Conservation (phyloP, 92 coral and sea anemone genomes). For the Epizoanthus illoricatus region DNA sequence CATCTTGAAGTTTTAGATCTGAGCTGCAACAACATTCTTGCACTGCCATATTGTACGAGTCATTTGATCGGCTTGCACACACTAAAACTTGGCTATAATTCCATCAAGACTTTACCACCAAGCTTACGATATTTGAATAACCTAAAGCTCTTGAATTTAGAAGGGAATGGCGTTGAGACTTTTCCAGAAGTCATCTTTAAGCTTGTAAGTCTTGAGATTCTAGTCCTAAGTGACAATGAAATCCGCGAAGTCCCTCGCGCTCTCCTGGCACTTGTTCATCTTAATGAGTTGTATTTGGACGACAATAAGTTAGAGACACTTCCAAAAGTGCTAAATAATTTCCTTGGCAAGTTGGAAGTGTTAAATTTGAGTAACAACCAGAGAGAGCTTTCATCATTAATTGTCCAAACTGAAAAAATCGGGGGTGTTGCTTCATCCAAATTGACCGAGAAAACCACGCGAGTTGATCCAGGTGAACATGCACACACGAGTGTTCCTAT, state of each 20-base stretch:
- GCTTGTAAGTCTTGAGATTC: slow-evolving; percentile 59
- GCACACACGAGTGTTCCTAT: background rate
- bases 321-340: slow-evolving; percentile 48
- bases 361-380: slow-evolving; percentile 66
- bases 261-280: slow-evolving; percentile 43
- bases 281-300: slow-evolving; percentile 63
- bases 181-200: slow-evolving; percentile 64
- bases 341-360: slow-evolving; percentile 52
- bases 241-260: slow-evolving; percentile 47
- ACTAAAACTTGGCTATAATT: slow-evolving; percentile 64
- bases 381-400: slow-evolving; percentile 20
- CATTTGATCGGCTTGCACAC: slow-evolving; percentile 61
- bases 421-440: background rate
- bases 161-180: slow-evolving; percentile 55
- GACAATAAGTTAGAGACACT: slow-evolving; percentile 66
- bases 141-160: slow-evolving; percentile 64
- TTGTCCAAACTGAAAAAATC: slow-evolving; percentile 11
- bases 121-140: slow-evolving; percentile 57
- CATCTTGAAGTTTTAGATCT: slow-evolving; percentile 74
- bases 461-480: slow-evolving; percentile 16
- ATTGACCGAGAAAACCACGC: slow-evolving; percentile 6
- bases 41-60: slow-evolving; percentile 74
- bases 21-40: slow-evolving; percentile 59
- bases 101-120: slow-evolving; percentile 55
- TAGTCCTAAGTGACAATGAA: slow-evolving; percentile 80